phyloP scores from a whole-genome alignment of 2,797 vertebrate species.

The Microhierax caerulescens region DNA sequence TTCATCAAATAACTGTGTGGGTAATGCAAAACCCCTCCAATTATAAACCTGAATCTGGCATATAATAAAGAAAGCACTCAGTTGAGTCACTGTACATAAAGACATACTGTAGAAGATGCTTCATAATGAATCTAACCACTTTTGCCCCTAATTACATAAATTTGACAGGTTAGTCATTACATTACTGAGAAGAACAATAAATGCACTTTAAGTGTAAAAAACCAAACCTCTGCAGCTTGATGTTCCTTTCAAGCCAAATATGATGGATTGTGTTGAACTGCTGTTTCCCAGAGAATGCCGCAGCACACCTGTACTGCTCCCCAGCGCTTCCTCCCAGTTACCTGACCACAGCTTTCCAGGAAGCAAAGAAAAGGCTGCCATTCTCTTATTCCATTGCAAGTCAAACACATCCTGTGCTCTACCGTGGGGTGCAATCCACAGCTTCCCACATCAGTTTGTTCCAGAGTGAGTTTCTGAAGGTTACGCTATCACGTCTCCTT shows the following conservation, averaged over 20 bases:
- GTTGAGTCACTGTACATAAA: constrained; percentile 2
- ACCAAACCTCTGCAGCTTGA: neutral
- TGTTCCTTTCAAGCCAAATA: neutral
- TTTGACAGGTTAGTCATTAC: neutral
- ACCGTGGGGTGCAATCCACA: neutral
- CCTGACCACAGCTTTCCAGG: neutral
- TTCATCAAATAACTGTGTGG: neutral
- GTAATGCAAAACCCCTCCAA: neutral
- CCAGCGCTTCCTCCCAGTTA: neutral
- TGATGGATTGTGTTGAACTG: neutral
- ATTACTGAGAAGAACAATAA: neutral
- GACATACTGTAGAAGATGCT: neutral
- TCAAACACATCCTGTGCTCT: neutral
- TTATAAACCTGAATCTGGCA: neutral
- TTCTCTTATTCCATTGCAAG: fast-evolving
- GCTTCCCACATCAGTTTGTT: neutral
- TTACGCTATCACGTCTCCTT: neutral
- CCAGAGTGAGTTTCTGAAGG: neutral
- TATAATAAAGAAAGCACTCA: neutral
- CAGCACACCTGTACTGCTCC: neutral
- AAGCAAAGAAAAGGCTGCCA: neutral
- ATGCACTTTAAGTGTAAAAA: neutral
- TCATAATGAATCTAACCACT: neutral
- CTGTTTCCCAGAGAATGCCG: neutral
- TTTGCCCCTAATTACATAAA: neutral